A percentile compares a stretch with the other conserved stretches of the same genome.
phyloP scores from a whole-genome alignment of 2,797 vertebrate species.

The Gallinago nigripennis region DNA sequence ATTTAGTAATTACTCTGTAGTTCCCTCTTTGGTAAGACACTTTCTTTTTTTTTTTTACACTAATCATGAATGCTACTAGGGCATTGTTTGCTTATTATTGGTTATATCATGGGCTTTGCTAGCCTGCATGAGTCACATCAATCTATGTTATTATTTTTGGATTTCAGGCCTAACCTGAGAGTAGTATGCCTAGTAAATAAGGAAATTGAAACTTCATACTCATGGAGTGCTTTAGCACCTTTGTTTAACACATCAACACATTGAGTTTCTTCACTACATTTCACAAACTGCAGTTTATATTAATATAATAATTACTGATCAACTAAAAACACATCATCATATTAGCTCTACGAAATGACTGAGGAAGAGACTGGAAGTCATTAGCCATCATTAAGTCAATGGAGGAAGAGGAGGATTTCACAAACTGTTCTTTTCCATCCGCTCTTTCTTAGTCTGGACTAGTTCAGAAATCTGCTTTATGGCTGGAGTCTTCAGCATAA shows the following conservation, averaged over 20 bases:
- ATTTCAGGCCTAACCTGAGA: background rate
- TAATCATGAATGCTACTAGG: background rate
- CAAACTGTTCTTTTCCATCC: background rate
- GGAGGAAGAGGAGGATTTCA: slow-evolving; percentile 47
- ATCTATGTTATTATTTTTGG: background rate
- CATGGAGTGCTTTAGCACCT: background rate
- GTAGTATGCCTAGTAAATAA: background rate
- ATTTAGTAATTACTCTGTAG: background rate
- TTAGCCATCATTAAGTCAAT: background rate
- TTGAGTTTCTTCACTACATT: background rate
- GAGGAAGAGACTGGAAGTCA: background rate
- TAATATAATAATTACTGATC: background rate
- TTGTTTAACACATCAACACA: background rate
- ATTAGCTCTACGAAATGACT: background rate
- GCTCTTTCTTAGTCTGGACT: slow-evolving; percentile 14
- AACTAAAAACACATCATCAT: background rate
- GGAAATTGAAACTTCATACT: background rate
- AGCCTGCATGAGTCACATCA: background rate
- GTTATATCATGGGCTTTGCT: background rate
- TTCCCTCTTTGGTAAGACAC: background rate
- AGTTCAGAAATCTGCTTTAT: background rate
- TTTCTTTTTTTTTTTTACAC: background rate
- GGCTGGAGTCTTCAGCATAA: slow-evolving; percentile 29
- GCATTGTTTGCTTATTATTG: background rate
- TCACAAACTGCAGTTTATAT: background rate